A percentile compares a stretch with the other conserved stretches of the same genome.
These are phyloP conservation scores for Apamea crenata DNA, from an alignment of 2,888 invertebrate species.

Conservation along the genomic window DNA sequence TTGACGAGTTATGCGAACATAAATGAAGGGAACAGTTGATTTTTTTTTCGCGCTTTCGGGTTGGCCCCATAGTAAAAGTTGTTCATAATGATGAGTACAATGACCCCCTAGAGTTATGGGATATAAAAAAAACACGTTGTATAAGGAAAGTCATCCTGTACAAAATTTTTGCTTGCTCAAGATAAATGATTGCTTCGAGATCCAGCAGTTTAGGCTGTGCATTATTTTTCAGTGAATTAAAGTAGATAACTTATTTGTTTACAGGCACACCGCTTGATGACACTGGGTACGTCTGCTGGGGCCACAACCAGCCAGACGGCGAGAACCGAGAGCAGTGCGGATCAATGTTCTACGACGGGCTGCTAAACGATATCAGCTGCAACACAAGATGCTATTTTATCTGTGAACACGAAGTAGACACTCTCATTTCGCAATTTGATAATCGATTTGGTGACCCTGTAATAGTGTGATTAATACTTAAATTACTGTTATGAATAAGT, in stretches of 20 bases:
- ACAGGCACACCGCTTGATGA: constrained; percentile 67
- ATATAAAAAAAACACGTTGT: too few relatives aligned
- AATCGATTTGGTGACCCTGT: constrained; percentile 5
- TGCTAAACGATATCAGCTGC: constrained; percentile 79
- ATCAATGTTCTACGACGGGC: constrained; percentile 81
- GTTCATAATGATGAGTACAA: too few relatives aligned
- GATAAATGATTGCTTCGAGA: background rate
- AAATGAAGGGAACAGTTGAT: too few relatives aligned
- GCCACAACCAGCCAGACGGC: constrained; percentile 79
- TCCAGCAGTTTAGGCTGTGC: too few relatives aligned
- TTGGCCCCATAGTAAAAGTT: too few relatives aligned
- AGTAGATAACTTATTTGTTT: background rate
- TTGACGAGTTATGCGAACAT: too few relatives aligned
- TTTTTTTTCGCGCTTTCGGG: too few relatives aligned
- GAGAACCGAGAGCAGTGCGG: constrained; percentile 78
- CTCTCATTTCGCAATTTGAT: constrained; percentile 14
- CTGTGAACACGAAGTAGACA: constrained; percentile 79
- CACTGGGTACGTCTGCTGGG: constrained; percentile 79
- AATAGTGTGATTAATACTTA: background rate
- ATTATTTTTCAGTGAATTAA: background rate
- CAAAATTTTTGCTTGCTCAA: background rate
- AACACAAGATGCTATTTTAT: constrained; percentile 77
- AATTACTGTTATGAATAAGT: background rate
- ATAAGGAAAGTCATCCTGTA: background rate
- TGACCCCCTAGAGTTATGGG: too few relatives aligned